phyloP scores from a whole-genome alignment of 2,797 vertebrate species.

The Gambusia yucatana region DNA sequence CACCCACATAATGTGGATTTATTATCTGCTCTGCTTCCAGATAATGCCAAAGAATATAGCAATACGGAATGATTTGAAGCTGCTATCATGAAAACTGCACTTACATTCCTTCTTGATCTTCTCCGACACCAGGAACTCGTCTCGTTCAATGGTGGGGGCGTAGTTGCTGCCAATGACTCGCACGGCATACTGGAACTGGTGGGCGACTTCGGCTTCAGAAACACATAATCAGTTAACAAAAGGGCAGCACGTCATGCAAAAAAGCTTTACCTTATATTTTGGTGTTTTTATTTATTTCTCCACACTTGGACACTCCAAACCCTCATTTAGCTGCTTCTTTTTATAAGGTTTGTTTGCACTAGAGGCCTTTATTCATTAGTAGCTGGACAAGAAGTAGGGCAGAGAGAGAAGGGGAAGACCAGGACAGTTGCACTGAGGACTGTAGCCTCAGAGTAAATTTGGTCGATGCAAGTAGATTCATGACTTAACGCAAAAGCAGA shows the following conservation, averaged over 20 bases:
- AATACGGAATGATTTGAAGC: background rate
- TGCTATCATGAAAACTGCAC: conserved; percentile 53
- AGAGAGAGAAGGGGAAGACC: background rate
- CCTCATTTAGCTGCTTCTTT: background rate
- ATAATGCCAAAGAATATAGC: background rate
- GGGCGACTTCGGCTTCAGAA: conserved; percentile 91
- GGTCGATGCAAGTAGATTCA: too few species aligned
- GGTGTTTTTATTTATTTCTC: background rate
- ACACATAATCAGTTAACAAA: conserved; percentile 20
- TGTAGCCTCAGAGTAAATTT: too few species aligned
- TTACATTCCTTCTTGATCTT: conserved; percentile 98
- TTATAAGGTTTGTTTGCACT: background rate
- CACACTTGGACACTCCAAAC: background rate
- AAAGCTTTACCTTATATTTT: background rate
- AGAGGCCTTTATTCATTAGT: background rate
- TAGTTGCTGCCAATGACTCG: conserved; percentile 98
- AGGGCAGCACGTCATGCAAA: background rate
- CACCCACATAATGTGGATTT: background rate
- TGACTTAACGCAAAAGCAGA: too few species aligned
- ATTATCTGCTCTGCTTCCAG: background rate
- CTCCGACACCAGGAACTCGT: conserved; percentile 96
- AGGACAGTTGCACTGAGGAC: background rate
- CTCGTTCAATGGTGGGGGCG: conserved; percentile 94
- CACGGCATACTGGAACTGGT: conserved; percentile 98
- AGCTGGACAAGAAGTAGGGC: background rate